These are phyloP conservation scores for Urocyon cinereoargenteus DNA, from an alignment of 2,797 vertebrate species.

Conservation along the genomic window DNA sequence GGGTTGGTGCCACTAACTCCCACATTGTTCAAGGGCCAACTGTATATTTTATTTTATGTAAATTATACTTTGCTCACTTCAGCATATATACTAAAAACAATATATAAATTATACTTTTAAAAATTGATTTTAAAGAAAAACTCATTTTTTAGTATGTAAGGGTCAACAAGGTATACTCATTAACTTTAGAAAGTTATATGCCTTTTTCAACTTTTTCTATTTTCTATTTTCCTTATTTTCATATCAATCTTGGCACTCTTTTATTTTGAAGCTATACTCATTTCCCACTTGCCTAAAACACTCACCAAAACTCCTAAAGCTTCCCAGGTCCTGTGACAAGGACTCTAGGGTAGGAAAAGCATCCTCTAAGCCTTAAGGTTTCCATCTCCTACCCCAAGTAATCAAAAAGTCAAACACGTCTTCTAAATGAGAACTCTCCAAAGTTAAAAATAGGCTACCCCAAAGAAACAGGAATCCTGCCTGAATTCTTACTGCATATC, in stretches of 20 bases:
- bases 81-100: neutral
- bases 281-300: neutral
- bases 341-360: neutral
- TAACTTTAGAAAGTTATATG: neutral
- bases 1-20: neutral
- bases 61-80: neutral
- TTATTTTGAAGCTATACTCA: neutral
- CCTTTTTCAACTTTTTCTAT: neutral
- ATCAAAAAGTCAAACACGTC: neutral
- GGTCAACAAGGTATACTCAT: neutral
- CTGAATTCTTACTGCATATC: neutral
- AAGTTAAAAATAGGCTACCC: neutral
- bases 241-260: neutral
- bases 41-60: neutral
- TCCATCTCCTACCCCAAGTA: neutral
- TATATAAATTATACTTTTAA: neutral
- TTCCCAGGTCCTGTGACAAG: neutral
- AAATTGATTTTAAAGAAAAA: neutral
- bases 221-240: conserved; percentile 25
- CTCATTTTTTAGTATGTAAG: neutral
- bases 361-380: neutral
- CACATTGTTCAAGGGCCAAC: neutral
- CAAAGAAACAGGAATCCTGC: neutral
- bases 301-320: neutral
- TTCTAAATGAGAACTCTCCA: neutral